Conservation (phyloP, 2,797 vertebrate genomes). For the Acrocephalus scirpaceus region DNA sequence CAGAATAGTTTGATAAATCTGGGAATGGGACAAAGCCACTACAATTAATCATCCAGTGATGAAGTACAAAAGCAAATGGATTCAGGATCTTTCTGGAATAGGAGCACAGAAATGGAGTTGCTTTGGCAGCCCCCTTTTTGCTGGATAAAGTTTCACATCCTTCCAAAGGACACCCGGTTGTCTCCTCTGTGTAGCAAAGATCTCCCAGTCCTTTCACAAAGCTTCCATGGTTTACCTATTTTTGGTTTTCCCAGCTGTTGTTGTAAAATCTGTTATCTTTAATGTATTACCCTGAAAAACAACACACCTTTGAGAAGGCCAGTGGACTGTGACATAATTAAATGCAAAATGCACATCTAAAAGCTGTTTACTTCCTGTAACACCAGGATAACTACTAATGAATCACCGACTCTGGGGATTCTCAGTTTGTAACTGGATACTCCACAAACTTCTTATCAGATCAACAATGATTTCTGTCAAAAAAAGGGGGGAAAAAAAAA, state of each 20-base stretch:
- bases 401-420: slow-evolving; percentile 59
- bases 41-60: not conserved
- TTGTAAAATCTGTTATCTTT: slow-evolving; percentile 73
- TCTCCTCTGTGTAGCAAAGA: not conserved
- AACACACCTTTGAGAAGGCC: slow-evolving; percentile 58
- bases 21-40: not conserved
- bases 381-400: slow-evolving; percentile 67
- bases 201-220: slow-evolving; percentile 2
- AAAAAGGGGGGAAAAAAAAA: not conserved
- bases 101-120: not conserved
- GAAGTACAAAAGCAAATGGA: not conserved
- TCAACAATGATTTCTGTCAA: slow-evolving; percentile 74
- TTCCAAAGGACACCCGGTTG: not conserved
- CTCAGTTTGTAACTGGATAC: slow-evolving; percentile 69
- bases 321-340: slow-evolving; percentile 54
- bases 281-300: slow-evolving; percentile 69
- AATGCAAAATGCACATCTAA: slow-evolving; percentile 67
- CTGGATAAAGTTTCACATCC: slow-evolving; percentile 24
- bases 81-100: not conserved
- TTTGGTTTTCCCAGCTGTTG: slow-evolving; percentile 43
- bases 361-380: slow-evolving; percentile 70
- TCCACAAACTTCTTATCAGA: slow-evolving; percentile 72
- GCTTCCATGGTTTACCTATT: slow-evolving; percentile 1
- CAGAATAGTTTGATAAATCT: not conserved
- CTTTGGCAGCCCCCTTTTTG: not conserved